phyloP scores from a whole-genome alignment of 2,888 invertebrate genomes.

The Vandiemenella viatica region DNA sequence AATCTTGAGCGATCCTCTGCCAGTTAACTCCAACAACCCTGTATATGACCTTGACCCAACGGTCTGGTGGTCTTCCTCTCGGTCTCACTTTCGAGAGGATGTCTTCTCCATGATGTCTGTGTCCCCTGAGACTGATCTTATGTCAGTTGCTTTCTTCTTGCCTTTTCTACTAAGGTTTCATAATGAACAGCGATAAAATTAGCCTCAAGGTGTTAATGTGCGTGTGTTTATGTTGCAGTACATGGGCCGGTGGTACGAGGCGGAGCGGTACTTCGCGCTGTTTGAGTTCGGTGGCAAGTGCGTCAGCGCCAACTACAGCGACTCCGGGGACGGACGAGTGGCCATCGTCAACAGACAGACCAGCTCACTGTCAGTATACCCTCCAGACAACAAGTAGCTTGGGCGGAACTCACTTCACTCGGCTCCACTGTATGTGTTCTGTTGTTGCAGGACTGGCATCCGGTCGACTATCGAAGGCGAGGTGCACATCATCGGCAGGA shows the following conservation, averaged over 20 bases:
- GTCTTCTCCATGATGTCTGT: too few species aligned
- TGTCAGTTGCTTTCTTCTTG: too few species aligned
- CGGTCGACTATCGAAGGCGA: constrained; percentile 40
- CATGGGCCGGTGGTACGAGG: constrained; percentile 64
- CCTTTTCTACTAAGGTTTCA: too few species aligned
- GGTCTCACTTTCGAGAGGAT: too few species aligned
- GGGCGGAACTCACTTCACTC: neutral
- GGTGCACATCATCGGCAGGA: constrained; percentile 34
- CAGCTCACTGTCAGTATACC: constrained; percentile 30
- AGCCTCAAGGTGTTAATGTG: too few species aligned
- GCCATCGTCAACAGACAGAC: constrained; percentile 32
- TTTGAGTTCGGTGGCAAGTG: constrained; percentile 61
- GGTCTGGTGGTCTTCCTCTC: too few species aligned
- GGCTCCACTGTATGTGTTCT: too few species aligned
- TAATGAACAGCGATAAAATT: too few species aligned
- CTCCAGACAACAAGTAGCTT: neutral
- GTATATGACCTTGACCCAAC: too few species aligned
- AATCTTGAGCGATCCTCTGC: too few species aligned
- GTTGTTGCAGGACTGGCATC: constrained; percentile 39
- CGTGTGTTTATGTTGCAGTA: constrained; percentile 36
- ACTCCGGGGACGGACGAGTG: constrained; percentile 30
- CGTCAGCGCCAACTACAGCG: constrained; percentile 49
- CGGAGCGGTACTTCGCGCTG: constrained; percentile 57
- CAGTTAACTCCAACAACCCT: too few species aligned
- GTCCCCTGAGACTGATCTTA: too few species aligned